These are phyloP conservation scores for Cydia fagiglandana DNA, from an alignment of 1,140 invertebrate species.

Conservation along the genomic window DNA sequence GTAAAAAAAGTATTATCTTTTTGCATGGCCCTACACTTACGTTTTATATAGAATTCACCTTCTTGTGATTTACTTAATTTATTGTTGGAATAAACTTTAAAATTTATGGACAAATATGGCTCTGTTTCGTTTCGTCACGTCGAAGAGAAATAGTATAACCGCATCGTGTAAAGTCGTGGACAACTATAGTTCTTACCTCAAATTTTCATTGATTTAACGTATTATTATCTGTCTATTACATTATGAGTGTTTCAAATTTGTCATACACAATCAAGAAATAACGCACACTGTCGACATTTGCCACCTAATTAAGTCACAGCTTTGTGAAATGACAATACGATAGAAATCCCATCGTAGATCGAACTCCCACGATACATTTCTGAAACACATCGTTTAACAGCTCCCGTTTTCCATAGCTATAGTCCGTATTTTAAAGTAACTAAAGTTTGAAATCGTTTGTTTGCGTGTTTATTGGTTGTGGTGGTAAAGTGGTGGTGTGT, in stretches of 20 bases:
- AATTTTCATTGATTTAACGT: no score
- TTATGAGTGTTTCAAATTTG: no score
- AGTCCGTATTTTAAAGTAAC: neutral
- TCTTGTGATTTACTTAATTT: no score
- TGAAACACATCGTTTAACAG: slow-evolving; percentile 23
- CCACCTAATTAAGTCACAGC: slow-evolving; percentile 27
- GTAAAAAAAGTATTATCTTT: neutral
- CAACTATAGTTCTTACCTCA: no score
- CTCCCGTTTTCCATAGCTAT: neutral
- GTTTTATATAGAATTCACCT: no score
- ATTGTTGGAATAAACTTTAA: no score
- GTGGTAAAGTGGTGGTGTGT: slow-evolving; percentile 29
- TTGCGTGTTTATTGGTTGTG: neutral
- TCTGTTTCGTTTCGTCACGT: no score
- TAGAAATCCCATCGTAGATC: slow-evolving; percentile 33
- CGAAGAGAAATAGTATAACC: no score
- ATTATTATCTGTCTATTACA: no score
- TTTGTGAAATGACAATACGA: slow-evolving; percentile 23
- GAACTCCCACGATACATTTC: slow-evolving; percentile 38
- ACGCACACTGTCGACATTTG: slow-evolving; percentile 21
- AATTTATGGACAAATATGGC: no score
- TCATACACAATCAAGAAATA: neutral
- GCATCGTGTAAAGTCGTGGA: no score
- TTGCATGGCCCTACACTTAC: no score
- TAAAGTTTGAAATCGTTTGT: neutral